Base-by-base conservation (phyloP, 2,113 vertebrate genomes). In the Lates calcarifer region DNA sequence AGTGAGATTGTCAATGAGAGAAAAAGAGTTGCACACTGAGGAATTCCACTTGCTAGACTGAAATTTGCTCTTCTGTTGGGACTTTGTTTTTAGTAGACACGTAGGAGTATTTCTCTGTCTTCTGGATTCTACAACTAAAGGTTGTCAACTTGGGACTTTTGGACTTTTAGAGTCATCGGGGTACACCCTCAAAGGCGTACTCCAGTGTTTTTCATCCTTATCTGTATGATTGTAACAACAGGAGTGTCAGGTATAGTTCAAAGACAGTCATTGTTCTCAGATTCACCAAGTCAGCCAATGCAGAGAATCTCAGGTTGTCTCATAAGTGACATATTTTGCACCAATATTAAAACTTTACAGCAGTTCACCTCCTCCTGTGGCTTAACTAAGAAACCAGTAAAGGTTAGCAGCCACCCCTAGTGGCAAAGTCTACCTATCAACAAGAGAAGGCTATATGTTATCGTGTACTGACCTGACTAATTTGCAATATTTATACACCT, bases 1-100 rank as follows among this genome's bases (percentile, higher is more conserved):
- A 53, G 18, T 29, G 29, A 72, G 68, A 71, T 51, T 70, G 73
- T 65, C 51, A 43, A 26, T 29, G 51, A 70, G 68, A 82, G 22
- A 56, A 61, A 55, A 69, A 60, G 49, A 35, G 29, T 35, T 41
- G 22, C 24, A 56, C 63, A 33, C 61, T 5, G 31, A 77, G 56
- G 58, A 69, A 63, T 73, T 80, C 55, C 18, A 67, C 39, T 20
- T 33, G 15, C 24, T 76, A 57, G 28, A 51, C 18, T 45, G 74
- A 26, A 26, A 79, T 73, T 66, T 56, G 35, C 33, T 49, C 55
- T 55, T 77, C 29, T 68, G 22, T 53, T 80, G 57, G 39, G 55
- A 71, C 20, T 28, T 61, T 74, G 35, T 62, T 74, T 86, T 87
- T 56, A 29, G 68, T 22, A 58, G 53, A 57, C 0, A 0, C 4